These are phyloP conservation scores for Poecilus cupreus DNA, from an alignment of 2,888 invertebrate species.

Conservation along the genomic window DNA sequence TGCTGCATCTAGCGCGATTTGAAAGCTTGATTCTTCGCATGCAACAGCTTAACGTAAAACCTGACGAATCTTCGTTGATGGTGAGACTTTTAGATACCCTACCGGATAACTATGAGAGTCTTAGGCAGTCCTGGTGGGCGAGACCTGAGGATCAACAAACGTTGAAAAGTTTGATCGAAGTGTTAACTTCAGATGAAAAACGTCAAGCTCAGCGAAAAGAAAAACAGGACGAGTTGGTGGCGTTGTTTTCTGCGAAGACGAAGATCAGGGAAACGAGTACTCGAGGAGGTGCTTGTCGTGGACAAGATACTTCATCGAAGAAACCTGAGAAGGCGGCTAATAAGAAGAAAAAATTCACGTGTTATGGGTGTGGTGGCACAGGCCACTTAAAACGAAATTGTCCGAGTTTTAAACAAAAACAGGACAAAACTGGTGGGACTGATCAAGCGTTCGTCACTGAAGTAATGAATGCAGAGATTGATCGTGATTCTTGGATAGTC, in stretches of 20 bases:
- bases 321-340: not conserved
- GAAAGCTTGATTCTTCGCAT: constrained; percentile 44
- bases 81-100: constrained; percentile 41
- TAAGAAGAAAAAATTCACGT: not conserved
- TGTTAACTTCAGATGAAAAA: constrained; percentile 47
- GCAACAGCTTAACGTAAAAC: constrained; percentile 50
- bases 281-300: too few species aligned
- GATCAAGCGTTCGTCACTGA: not conserved
- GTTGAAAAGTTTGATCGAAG: constrained; percentile 20
- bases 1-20: not conserved
- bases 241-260: not conserved
- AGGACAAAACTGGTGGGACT: not conserved
- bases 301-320: too few species aligned
- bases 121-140: constrained; percentile 28
- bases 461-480: not conserved
- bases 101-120: constrained; percentile 36
- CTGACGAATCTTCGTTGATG: constrained; percentile 32
- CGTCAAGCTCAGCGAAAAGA: not conserved
- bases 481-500: constrained; percentile 9
- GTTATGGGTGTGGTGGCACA: constrained; percentile 16
- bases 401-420: constrained; percentile 18
- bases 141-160: constrained; percentile 40
- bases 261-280: too few species aligned
- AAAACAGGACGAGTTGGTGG: constrained; percentile 34
- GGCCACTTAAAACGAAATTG: too few species aligned